These are phyloP conservation scores for Euzophera pinguis DNA, from an alignment of 2,888 invertebrate genomes.

Conservation along the genomic window DNA sequence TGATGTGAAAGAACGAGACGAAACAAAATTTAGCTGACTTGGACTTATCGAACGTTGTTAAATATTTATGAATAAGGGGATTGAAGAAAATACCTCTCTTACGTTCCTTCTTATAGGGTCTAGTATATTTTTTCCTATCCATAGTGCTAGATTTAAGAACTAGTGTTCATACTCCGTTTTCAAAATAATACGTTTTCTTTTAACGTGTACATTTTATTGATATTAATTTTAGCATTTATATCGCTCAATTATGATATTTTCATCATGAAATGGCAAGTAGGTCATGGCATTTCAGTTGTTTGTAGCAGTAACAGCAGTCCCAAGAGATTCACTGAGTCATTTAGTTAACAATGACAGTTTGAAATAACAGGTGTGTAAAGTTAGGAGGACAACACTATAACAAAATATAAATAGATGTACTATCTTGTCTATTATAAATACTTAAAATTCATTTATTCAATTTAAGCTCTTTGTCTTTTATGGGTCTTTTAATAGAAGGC, in stretches of 20 bases:
- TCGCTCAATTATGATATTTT: neutral
- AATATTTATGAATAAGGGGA: too few species aligned
- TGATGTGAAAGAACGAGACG: too few species aligned
- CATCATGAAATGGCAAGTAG: neutral
- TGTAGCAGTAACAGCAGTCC: neutral
- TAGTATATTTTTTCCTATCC: too few species aligned
- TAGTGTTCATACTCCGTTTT: too few species aligned
- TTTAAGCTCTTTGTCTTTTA: slow-evolving; percentile 3
- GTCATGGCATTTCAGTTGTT: neutral
- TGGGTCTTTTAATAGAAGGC: neutral
- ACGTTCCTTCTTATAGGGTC: too few species aligned
- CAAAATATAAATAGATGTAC: neutral
- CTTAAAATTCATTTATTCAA: slow-evolving; percentile 9
- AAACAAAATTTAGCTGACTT: too few species aligned
- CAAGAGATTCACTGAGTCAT: neutral
- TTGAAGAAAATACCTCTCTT: too few species aligned
- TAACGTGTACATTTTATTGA: too few species aligned
- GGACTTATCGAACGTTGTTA: too few species aligned
- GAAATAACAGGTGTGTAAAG: neutral
- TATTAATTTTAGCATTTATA: too few species aligned
- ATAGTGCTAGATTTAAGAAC: too few species aligned
- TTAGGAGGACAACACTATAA: neutral
- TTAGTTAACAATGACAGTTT: neutral
- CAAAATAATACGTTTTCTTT: too few species aligned
- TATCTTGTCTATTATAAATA: neutral